Evolutionary conservation across 2,888 invertebrate genomes (phyloP).

Genomic region (Crioceris asparagi): DNA sequence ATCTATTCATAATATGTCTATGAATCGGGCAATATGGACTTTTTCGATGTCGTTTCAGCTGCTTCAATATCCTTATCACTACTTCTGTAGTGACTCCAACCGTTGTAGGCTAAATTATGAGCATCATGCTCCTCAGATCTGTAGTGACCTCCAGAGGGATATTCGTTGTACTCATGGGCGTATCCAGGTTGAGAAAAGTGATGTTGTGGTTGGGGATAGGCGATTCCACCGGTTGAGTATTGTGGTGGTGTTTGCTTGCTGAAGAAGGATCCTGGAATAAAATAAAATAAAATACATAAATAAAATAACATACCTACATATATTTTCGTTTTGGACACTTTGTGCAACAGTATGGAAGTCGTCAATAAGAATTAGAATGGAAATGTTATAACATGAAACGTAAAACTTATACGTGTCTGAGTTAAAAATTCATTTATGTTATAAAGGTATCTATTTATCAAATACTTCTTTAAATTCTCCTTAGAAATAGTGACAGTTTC

Average conservation of each 20-base stretch:
- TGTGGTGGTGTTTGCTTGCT: slow-evolving; percentile 46
- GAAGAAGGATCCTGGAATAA: slow-evolving; percentile 14
- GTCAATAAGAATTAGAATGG: no score
- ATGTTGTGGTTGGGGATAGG: slow-evolving; percentile 46
- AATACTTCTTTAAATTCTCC: no score
- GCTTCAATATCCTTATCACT: slow-evolving; percentile 39
- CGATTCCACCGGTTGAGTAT: slow-evolving; percentile 66
- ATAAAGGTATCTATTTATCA: no score
- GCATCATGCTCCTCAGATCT: slow-evolving; percentile 46
- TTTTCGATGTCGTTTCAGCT: slow-evolving; percentile 28
- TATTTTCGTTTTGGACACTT: no score
- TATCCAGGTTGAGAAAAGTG: slow-evolving; percentile 41
- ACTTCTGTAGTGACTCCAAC: slow-evolving; percentile 53
- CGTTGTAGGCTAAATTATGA: slow-evolving; percentile 66
- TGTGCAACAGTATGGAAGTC: no score
- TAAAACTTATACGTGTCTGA: no score
- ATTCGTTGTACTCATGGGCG: slow-evolving; percentile 30
- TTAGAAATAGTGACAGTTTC: no score
- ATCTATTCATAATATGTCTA: no score
- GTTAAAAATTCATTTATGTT: no score
- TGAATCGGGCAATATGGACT: slow-evolving; percentile 38
- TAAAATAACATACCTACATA: neutral
- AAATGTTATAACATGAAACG: no score
- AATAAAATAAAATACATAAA: neutral
- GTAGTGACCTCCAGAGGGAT: slow-evolving; percentile 48